phyloP scores from a whole-genome alignment of 2,888 invertebrate genomes.

The Glyphotaelius pellucidus region DNA sequence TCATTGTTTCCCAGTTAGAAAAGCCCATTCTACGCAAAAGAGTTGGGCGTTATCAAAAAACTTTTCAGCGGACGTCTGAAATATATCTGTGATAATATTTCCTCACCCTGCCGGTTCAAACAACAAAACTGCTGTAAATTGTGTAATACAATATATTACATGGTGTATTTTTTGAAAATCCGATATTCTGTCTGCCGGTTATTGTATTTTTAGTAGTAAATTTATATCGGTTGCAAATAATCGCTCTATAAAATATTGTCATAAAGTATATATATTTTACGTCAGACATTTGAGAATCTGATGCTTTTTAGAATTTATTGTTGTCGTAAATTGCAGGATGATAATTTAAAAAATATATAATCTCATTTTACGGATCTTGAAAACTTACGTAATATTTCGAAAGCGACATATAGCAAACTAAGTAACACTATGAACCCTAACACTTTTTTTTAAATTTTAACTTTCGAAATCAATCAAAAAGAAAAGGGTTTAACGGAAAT shows the following conservation, averaged over 20 bases:
- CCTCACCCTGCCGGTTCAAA: background rate
- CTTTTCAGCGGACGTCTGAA: background rate
- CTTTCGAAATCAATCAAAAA: too few relatives aligned
- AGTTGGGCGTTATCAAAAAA: background rate
- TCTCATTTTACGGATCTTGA: background rate
- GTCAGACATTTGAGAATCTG: background rate
- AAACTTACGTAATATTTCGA: background rate
- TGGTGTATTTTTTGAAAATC: background rate
- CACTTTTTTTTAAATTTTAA: too few relatives aligned
- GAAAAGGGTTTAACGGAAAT: too few relatives aligned
- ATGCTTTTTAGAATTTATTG: background rate
- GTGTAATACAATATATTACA: background rate
- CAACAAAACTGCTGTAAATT: background rate
- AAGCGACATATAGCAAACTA: background rate
- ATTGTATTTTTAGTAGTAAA: background rate
- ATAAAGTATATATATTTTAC: background rate
- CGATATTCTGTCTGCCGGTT: background rate
- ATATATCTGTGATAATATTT: background rate
- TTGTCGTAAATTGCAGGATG: background rate
- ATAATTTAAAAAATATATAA: background rate
- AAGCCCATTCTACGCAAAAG: background rate
- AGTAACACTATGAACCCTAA: too few relatives aligned
- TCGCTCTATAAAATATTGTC: background rate
- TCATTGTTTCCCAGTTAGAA: background rate
- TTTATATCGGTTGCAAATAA: constrained; percentile 2